Evolutionary conservation across 2,888 invertebrate species (phyloP), one percentile per base, ranked within the genome.

Genomic region (Drosophila tanythrix): DNA sequence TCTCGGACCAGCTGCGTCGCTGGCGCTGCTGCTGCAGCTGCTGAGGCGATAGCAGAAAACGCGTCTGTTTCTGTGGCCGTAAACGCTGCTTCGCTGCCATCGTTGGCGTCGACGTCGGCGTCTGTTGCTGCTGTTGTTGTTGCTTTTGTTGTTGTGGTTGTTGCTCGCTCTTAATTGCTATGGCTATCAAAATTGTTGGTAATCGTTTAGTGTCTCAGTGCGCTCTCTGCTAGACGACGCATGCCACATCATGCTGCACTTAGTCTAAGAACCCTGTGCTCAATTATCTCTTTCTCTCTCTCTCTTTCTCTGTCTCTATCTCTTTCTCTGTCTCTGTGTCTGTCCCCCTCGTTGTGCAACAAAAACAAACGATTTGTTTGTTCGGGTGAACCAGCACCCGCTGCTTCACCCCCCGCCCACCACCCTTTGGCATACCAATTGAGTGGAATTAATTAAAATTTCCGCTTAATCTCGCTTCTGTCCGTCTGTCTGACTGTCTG

Each of bases 1-100:
- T 93, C 77, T 93, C 93, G 29, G 93, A 93, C 92, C 93, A 93
- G 81, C 93, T 93, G 80, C 92, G 92, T 38, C 93, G 92, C 74
- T 92, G 82, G 35, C 81, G 74, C 60, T 86, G 82, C 82, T 88
- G 80, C 83, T 92, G 70, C 89, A 91, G 87, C 85, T 91, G 81
- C 91, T 91, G 88, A 80, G 90, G 76, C 86, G 87, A 85, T 59
- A 92, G 88, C 74, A 91, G 82, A 80, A 92, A 93, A 71, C 92
- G 92, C 66, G 93, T 92, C 77, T 92, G 93, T 70, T 93, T 93
- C 76, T 70, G 77, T 62, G 88, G 82, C 35, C 86, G 86, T 73
- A 71, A 58, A 60, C 83, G 79, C 73, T 81, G 80, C 60, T 78
- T 82, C 64, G 72, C 81, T 59, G 74, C 78, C 72, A 74, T 74